A percentile compares a stretch with the other conserved stretches of the same genome.
These are phyloP conservation scores for Hiodon tergisus DNA, from an alignment of 2,113 vertebrate species.

Conservation along the genomic window DNA sequence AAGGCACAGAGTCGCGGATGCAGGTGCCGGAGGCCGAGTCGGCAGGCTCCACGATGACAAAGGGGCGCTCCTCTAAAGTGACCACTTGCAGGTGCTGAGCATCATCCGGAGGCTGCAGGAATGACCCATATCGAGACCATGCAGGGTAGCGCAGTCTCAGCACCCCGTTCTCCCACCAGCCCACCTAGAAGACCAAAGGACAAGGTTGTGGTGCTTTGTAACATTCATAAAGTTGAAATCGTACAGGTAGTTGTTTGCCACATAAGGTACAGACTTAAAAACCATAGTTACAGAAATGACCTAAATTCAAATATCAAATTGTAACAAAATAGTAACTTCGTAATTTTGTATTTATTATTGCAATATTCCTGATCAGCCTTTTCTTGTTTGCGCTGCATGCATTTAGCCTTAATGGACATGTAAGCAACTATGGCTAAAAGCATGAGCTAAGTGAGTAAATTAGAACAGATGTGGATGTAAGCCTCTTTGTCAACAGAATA, in stretches of 20 bases:
- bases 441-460: too few relatives aligned
- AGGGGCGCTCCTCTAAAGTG: slow-evolving; percentile 85
- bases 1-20: slow-evolving; percentile 88
- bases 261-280: too few relatives aligned
- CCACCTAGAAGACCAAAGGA: slow-evolving; percentile 63
- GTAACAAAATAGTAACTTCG: too few relatives aligned
- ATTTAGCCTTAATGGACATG: too few relatives aligned
- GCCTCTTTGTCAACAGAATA: too few relatives aligned
- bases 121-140: slow-evolving; percentile 84
- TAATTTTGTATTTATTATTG: too few relatives aligned
- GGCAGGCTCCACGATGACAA: slow-evolving; percentile 84
- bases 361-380: too few relatives aligned
- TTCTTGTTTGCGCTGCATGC: too few relatives aligned
- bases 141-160: slow-evolving; percentile 76
- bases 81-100: slow-evolving; percentile 83
- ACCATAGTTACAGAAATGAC: too few relatives aligned
- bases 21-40: slow-evolving; percentile 85
- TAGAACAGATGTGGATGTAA: too few relatives aligned
- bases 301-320: too few relatives aligned
- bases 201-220: neutral
- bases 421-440: too few relatives aligned
- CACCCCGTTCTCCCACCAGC: slow-evolving; percentile 83
- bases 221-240: neutral
- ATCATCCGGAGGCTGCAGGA: slow-evolving; percentile 81
- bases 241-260: neutral